A percentile compares a stretch with the other conserved stretches of the same genome.
These are phyloP conservation scores for Tragelaphus eurycerus DNA, from an alignment of 2,797 vertebrate species.

Conservation along the genomic window DNA sequence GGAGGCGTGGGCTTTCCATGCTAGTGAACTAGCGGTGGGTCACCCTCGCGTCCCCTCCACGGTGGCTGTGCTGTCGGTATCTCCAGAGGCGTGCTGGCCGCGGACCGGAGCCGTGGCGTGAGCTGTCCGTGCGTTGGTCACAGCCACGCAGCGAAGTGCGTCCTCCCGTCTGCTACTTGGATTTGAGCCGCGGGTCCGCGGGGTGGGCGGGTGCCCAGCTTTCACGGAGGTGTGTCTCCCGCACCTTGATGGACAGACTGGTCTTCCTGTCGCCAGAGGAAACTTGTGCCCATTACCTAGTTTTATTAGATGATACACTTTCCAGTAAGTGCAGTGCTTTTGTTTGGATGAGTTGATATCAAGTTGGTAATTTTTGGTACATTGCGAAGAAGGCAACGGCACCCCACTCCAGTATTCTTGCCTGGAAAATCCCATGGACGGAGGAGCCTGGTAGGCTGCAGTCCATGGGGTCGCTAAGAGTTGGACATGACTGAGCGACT, in stretches of 20 bases:
- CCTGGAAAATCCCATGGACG: too few species aligned
- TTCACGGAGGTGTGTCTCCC: accelerated
- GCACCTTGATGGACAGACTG: accelerated
- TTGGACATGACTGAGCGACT: too few species aligned
- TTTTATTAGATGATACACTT: accelerated
- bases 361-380: not conserved
- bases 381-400: too few species aligned
- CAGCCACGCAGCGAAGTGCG: accelerated
- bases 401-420: too few species aligned
- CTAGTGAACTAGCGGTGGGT: not conserved
- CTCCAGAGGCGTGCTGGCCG: not conserved
- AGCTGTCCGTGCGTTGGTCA: too few species aligned
- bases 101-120: not conserved
- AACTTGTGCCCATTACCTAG: accelerated
- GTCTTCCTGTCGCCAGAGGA: not conserved
- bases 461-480: too few species aligned
- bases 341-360: not conserved
- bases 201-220: not conserved
- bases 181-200: not conserved
- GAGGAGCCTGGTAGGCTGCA: too few species aligned
- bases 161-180: not conserved
- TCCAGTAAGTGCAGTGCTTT: accelerated
- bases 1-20: accelerated
- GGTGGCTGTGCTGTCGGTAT: not conserved
- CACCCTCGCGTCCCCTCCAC: accelerated